phyloP scores from a whole-genome alignment of 2,888 invertebrate species.

The Standfussiana lucernea region DNA sequence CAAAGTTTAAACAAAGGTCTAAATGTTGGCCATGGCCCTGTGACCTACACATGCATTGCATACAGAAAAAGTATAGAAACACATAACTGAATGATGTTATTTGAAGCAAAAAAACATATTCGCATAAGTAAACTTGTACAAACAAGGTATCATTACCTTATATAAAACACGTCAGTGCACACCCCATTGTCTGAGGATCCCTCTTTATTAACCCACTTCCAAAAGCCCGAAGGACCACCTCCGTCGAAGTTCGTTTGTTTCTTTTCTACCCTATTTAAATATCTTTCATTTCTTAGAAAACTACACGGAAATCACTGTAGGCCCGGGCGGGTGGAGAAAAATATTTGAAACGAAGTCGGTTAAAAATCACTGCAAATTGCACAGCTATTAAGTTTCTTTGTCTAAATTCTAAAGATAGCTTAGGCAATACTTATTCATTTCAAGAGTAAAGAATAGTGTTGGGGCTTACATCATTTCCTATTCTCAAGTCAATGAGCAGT shows the following conservation, averaged over 20 bases:
- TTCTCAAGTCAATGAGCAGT: slow-evolving; percentile 10
- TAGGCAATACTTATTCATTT: background rate
- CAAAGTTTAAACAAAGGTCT: slow-evolving; percentile 51
- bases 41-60: slow-evolving; percentile 33
- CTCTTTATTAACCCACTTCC: background rate
- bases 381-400: background rate
- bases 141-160: slow-evolving; percentile 29
- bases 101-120: slow-evolving; percentile 12
- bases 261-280: background rate
- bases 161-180: slow-evolving; percentile 39
- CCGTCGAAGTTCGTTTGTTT: background rate
- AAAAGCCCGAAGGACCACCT: slow-evolving; percentile 9
- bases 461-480: background rate
- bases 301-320: background rate
- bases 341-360: too few relatives aligned
- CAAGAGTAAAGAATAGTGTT: background rate
- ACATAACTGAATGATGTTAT: slow-evolving; percentile 13
- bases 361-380: background rate
- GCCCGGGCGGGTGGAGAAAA: too few relatives aligned
- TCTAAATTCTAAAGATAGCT: background rate
- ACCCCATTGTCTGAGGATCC: slow-evolving; percentile 34
- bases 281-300: background rate
- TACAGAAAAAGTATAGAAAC: background rate
- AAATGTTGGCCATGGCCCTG: slow-evolving; percentile 48
- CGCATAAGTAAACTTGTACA: slow-evolving; percentile 21